Evolutionary conservation across 2,113 vertebrate species (phyloP).

Genomic region (Suncus etruscus): DNA sequence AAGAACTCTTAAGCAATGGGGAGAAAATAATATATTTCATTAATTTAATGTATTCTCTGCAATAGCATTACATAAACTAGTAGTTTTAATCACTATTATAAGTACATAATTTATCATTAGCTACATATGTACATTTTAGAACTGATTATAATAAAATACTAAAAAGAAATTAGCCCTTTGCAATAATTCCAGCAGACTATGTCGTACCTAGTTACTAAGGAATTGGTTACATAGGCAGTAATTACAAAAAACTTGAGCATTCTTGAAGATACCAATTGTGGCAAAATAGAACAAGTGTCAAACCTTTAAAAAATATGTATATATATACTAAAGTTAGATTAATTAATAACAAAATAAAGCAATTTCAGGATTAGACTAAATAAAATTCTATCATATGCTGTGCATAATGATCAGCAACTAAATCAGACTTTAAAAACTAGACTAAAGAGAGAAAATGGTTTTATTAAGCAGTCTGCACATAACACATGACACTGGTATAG

Average conservation of each 20-base stretch:
- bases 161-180: background rate
- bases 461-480: background rate
- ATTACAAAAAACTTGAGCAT: constrained; percentile 5
- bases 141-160: constrained; percentile 11
- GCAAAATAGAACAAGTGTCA: background rate
- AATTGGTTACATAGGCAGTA: background rate
- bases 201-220: background rate
- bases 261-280: background rate
- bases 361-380: background rate
- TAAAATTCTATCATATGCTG: background rate
- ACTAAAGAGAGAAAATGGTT: background rate
- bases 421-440: background rate
- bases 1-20: constrained; percentile 91
- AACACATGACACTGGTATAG: background rate
- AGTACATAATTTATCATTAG: too few species aligned
- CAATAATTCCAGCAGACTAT: background rate
- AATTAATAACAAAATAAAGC: background rate
- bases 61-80: constrained; percentile 3
- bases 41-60: background rate
- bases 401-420: background rate
- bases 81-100: background rate
- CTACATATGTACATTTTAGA: background rate
- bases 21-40: constrained; percentile 56
- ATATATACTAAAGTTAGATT: background rate
- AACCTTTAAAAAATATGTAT: background rate